Base-by-base conservation (phyloP, 2,797 vertebrate genomes). In the Anableps anableps region DNA sequence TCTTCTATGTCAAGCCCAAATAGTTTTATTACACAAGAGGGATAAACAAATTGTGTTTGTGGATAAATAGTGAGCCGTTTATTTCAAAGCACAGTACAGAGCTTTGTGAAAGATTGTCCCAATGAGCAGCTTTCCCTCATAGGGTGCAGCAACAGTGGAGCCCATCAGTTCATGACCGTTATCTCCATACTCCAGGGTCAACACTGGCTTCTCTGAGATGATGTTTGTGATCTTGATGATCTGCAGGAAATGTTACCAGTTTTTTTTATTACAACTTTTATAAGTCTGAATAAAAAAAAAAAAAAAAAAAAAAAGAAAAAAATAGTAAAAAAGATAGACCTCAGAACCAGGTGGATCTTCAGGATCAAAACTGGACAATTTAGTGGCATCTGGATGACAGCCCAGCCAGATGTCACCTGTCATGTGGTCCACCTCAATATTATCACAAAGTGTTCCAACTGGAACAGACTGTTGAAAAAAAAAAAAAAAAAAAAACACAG, bases 21-120 rank as follows among this genome's bases (percentile, higher is more conserved):
- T 6, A 16, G 43, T 47, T 47, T 43, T 14, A 17, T 71, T 71
- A 41, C 47, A 41, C 36, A 41, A 68, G 36, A 5, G 2, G 16
- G 13, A 47, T 71, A 16, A 71, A 13, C 5, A 31, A 43, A 13
- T n/a, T 43, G 38, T 21, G 21, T 58, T 58, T 58, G n/a, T 14
- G n/a, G 55, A 58, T 58, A 55, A 55, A 55, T 55, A 55, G 53
- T 29, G 5, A 9, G 14, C 29, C 9, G 19, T 60, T 78, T 91
- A 94, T 85, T 92, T 88, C 53, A 95, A 92, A 72, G 96, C 79
- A 89, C 97, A 98, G 48, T 77, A 93, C 72, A 98, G 89, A 16
- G 97, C 96, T 94, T 95, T 97, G 80, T 99, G 97, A 89, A 94
- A 97, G 79, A 97, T 83, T 0, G 96, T 96, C 76, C 97, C 97